These are phyloP conservation scores for Electrona antarctica DNA, from an alignment of 2,113 vertebrate genomes.

Conservation along the genomic window DNA sequence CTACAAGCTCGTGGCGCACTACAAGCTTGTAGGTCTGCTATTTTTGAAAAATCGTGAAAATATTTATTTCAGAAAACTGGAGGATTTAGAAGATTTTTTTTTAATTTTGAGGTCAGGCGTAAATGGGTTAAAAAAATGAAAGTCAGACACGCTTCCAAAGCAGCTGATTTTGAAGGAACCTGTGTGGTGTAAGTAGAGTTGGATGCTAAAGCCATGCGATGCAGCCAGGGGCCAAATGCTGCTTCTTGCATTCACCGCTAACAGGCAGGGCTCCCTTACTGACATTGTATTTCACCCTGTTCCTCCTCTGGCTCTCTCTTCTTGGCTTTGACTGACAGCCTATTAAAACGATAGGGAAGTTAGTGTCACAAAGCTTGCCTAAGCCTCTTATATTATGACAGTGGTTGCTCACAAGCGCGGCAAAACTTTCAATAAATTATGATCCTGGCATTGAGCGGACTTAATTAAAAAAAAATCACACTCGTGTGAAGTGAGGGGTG, in stretches of 20 bases:
- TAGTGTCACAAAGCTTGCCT: constrained; percentile 57
- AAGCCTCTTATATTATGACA: constrained; percentile 66
- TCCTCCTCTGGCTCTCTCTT: constrained; percentile 38
- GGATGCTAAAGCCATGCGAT: constrained; percentile 12
- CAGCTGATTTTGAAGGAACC: constrained; percentile 33
- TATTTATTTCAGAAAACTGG: no score
- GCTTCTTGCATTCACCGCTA: constrained; percentile 42
- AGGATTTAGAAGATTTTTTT: no score
- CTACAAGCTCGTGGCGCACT: no score
- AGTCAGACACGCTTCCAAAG: constrained; percentile 17
- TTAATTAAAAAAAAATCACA: not conserved
- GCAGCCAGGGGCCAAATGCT: constrained; percentile 8
- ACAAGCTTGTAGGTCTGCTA: no score
- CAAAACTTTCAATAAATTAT: constrained; percentile 44
- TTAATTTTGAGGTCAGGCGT: no score
- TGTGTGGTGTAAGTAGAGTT: constrained; percentile 20
- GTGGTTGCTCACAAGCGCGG: constrained; percentile 52
- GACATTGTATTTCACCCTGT: constrained; percentile 46
- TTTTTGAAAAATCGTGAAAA: no score
- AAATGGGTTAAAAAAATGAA: not conserved
- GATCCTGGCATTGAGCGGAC: constrained; percentile 50
- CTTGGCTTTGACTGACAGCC: constrained; percentile 61
- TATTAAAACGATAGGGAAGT: constrained; percentile 72
- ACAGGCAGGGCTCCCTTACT: constrained; percentile 29
- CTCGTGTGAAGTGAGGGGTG: no score